Conservation (phyloP, 2,888 invertebrate genomes). For the Yponomeuta plumbellus region DNA sequence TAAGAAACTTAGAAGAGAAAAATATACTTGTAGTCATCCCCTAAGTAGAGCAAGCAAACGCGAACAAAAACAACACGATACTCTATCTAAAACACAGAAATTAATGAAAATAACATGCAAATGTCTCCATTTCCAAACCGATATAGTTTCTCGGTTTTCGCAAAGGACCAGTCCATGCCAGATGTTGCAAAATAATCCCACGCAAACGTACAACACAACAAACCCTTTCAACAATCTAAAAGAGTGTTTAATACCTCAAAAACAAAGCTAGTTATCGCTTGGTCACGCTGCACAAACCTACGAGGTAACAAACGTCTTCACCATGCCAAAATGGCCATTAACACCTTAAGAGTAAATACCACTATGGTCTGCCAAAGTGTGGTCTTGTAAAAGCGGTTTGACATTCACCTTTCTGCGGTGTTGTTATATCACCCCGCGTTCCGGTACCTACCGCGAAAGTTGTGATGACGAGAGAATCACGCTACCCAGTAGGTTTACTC, state of each 20-base stretch:
- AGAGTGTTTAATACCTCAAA: background rate
- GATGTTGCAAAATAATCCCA: background rate
- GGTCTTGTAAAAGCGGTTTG: conserved; percentile 28
- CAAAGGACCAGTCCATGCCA: background rate
- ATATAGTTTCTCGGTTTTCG: conserved; percentile 1
- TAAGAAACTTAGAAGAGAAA: no score
- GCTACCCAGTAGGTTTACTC: background rate
- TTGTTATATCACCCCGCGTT: conserved; percentile 15
- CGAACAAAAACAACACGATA: background rate
- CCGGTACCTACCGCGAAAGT: conserved; percentile 15
- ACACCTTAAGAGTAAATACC: background rate
- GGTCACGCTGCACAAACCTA: background rate
- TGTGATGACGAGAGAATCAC: conserved; percentile 8
- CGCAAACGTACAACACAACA: background rate
- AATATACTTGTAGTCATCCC: no score
- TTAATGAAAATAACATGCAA: background rate
- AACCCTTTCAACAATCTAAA: background rate
- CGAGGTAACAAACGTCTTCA: background rate
- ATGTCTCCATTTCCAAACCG: background rate
- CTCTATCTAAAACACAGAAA: background rate
- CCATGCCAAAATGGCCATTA: background rate
- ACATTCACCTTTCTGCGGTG: conserved; percentile 58
- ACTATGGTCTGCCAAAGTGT: background rate
- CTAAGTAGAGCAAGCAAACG: no score
- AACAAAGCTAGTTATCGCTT: background rate